A percentile compares a stretch with the other conserved stretches of the same genome.
phyloP scores from a whole-genome alignment of 2,888 invertebrate species.

The Perizoma flavofasciatum region DNA sequence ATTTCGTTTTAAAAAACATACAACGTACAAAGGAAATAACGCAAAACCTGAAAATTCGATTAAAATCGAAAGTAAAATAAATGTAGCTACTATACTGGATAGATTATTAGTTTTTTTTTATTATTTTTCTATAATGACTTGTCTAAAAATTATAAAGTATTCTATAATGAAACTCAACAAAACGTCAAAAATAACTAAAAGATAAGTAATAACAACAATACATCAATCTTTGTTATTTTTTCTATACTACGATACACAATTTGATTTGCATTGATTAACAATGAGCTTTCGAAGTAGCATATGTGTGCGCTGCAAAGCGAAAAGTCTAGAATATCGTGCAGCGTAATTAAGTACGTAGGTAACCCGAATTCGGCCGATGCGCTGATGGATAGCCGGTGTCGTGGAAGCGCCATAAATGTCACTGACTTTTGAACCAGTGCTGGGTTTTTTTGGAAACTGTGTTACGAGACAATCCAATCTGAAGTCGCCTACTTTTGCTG shows the following conservation, averaged over 20 bases:
- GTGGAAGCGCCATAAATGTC: constrained; percentile 19
- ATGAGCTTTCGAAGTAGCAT: not conserved
- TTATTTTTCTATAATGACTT: too few species aligned
- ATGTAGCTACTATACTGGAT: too few species aligned
- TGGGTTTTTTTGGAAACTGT: constrained; percentile 19
- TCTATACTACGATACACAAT: not conserved
- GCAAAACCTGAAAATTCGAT: too few species aligned
- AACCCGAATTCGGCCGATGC: constrained; percentile 1
- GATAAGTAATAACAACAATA: too few species aligned
- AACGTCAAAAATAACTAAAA: too few species aligned
- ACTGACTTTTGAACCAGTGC: constrained; percentile 9
- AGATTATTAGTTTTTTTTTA: too few species aligned
- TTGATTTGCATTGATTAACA: too few species aligned
- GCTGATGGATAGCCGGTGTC: constrained; percentile 14
- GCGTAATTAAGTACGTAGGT: constrained; percentile 14
- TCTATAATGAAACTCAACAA: too few species aligned
- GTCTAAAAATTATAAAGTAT: too few species aligned
- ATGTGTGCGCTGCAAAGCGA: too few species aligned
- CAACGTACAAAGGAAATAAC: too few species aligned
- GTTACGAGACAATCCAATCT: constrained; percentile 22
- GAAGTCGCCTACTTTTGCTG: constrained; percentile 16
- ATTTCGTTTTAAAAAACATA: not conserved
- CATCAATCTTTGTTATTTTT: not conserved
- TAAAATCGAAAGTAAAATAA: too few species aligned
- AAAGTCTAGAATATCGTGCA: not conserved